phyloP scores from a whole-genome alignment of 2,888 invertebrate species.

The Fragum sueziense region DNA sequence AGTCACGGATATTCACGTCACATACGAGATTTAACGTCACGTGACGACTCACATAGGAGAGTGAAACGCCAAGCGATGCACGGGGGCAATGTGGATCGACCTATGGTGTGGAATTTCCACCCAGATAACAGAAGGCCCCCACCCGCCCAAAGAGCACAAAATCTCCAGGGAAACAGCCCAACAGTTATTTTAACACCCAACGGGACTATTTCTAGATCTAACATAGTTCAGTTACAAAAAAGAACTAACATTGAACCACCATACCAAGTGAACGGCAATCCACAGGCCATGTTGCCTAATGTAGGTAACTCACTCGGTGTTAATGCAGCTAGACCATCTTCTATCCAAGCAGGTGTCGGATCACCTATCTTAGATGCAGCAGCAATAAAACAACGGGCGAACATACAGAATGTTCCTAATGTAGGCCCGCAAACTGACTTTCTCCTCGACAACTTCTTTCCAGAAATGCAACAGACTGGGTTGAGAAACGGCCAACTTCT shows the following conservation, averaged over 20 bases:
- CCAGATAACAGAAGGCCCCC: constrained; percentile 4
- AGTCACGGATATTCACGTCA: neutral
- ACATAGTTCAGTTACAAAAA: neutral
- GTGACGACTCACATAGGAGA: neutral
- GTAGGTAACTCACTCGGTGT: neutral
- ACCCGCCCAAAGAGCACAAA: neutral
- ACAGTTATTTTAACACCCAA: neutral
- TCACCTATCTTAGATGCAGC: neutral
- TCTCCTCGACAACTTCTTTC: neutral
- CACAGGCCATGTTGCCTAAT: neutral
- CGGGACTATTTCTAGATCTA: neutral
- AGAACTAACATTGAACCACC: neutral
- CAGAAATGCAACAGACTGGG: neutral
- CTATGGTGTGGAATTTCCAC: constrained; percentile 7
- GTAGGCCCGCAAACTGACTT: neutral
- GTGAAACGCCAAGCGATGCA: neutral
- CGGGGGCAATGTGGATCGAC: neutral
- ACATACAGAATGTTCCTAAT: neutral
- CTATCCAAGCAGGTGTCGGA: neutral
- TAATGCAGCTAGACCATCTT: neutral
- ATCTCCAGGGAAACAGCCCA: neutral
- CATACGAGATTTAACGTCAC: neutral
- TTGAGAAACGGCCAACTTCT: neutral
- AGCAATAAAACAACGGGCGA: neutral
- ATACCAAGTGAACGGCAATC: neutral